Percentiles rank a stretch among this genome's conserved stretches.
phyloP scores from a whole-genome alignment of 1,140 invertebrate genomes.

The Drosophila bocki region DNA sequence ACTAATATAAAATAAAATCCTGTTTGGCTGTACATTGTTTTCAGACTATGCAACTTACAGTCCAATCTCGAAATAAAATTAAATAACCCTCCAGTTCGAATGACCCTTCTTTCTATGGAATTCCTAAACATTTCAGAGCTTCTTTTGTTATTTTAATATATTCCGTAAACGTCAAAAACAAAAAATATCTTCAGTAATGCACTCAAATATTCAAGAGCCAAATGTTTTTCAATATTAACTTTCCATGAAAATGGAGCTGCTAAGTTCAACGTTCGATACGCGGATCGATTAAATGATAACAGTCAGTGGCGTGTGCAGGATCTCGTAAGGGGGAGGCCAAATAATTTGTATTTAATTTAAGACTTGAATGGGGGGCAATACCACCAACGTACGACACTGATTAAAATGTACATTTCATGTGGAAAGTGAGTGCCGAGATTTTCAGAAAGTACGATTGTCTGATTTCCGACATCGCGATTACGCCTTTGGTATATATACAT shows the following conservation, averaged over 20 bases:
- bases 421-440: slow-evolving; percentile 16
- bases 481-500: background rate
- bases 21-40: background rate
- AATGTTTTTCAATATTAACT: background rate
- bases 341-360: background rate
- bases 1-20: background rate
- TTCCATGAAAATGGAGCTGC: slow-evolving; percentile 5
- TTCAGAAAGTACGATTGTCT: slow-evolving; percentile 9
- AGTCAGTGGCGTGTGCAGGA: background rate
- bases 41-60: background rate
- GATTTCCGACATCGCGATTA: slow-evolving; percentile 22
- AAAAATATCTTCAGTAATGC: background rate
- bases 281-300: slow-evolving; percentile 32
- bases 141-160: background rate
- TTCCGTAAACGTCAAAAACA: background rate
- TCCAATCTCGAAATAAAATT: background rate
- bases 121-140: background rate
- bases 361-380: slow-evolving; percentile 7
- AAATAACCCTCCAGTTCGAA: background rate
- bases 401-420: slow-evolving; percentile 8
- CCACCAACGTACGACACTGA: background rate
- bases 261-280: slow-evolving; percentile 72
- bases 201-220: background rate
- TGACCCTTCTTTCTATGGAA: background rate
- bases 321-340: background rate